Conservation (phyloP, 1,140 invertebrate species). For the Drosophila prosaltans region DNA sequence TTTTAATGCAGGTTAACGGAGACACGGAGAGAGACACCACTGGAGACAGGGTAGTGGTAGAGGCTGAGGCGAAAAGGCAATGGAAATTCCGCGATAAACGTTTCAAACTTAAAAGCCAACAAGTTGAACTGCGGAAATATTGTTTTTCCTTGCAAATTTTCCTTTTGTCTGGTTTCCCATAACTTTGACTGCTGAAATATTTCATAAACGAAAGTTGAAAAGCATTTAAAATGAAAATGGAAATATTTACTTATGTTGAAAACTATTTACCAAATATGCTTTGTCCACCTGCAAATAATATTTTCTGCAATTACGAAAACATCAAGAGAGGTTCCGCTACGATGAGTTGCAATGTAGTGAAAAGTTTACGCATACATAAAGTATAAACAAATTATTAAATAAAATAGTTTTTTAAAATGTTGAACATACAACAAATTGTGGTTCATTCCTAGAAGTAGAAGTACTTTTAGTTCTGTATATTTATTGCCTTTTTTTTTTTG, state of each 20-base stretch:
- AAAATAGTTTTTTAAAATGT: too few relatives aligned
- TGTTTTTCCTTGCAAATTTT: conserved; percentile 18
- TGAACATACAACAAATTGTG: too few relatives aligned
- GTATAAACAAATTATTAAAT: too few relatives aligned
- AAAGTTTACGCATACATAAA: too few relatives aligned
- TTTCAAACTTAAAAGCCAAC: conserved; percentile 35
- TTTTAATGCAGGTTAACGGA: conserved; percentile 31
- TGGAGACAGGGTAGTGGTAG: not conserved
- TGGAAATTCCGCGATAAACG: conserved; percentile 6
- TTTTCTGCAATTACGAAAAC: conserved; percentile 13
- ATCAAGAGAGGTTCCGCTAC: not conserved
- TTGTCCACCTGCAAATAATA: conserved; percentile 16
- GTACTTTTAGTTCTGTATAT: too few relatives aligned
- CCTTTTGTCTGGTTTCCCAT: conserved; percentile 29
- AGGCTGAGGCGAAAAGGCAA: conserved; percentile 13
- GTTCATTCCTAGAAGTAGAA: too few relatives aligned
- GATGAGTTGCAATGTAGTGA: too few relatives aligned
- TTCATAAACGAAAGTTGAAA: conserved; percentile 43
- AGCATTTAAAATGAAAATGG: conserved; percentile 44
- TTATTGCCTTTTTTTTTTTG: too few relatives aligned
- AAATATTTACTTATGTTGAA: conserved; percentile 37
- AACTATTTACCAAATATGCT: conserved; percentile 37
- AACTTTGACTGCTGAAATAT: conserved; percentile 45
- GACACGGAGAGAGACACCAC: not conserved
- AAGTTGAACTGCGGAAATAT: conserved; percentile 23